These are phyloP conservation scores for Macrochelys suwanniensis DNA, from an alignment of 2,797 vertebrate species.

Conservation along the genomic window DNA sequence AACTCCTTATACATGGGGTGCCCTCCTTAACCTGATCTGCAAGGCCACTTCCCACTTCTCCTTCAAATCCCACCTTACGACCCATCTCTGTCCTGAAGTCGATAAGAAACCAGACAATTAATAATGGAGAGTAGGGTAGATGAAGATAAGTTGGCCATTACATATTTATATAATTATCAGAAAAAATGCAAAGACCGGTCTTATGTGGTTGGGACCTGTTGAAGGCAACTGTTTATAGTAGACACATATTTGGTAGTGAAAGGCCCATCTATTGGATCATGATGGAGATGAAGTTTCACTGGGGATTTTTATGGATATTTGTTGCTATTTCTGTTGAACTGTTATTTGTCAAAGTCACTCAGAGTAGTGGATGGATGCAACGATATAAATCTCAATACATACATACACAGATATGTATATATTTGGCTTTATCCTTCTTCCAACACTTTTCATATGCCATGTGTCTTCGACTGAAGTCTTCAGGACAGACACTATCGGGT, in stretches of 20 bases:
- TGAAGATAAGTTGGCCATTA: background rate
- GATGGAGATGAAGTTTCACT: background rate
- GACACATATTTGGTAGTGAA: background rate
- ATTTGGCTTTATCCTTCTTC: too few species aligned
- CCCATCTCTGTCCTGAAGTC: background rate
- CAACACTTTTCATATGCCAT: too few species aligned
- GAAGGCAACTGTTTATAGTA: background rate
- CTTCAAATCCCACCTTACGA: conserved; percentile 7
- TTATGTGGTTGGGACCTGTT: background rate
- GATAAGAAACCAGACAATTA: background rate
- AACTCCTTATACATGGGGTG: background rate
- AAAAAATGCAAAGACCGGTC: background rate
- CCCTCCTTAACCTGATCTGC: background rate
- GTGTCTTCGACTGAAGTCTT: background rate
- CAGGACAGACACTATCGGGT: background rate
- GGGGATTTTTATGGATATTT: background rate
- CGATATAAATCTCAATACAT: background rate
- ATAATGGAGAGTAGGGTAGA: rapidly evolving
- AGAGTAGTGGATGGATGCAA: background rate
- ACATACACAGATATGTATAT: background rate
- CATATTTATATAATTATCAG: background rate
- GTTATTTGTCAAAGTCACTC: background rate
- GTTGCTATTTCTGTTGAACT: background rate
- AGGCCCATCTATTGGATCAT: background rate
- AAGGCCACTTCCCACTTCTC: background rate